Evolutionary conservation across 2,888 invertebrate genomes (phyloP).

Genomic region (Parnassius glacialis): DNA sequence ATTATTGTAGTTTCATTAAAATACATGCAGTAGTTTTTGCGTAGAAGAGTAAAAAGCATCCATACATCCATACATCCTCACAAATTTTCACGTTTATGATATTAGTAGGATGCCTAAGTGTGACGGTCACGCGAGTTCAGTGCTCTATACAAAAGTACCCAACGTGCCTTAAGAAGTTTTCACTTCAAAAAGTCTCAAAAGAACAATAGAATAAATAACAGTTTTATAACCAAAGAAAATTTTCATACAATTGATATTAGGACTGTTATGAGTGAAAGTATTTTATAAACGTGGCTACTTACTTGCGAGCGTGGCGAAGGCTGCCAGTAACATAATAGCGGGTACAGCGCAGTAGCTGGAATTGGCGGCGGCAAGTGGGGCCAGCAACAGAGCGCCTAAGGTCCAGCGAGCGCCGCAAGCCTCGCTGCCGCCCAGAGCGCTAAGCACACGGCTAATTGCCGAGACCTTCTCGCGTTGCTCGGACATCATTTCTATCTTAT

Average conservation of each 20-base stretch:
- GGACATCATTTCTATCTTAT: constrained; percentile 42
- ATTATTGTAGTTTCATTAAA: too few relatives aligned
- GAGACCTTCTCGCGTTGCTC: constrained; percentile 44
- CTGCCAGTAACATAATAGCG: constrained; percentile 76
- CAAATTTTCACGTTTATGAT: too few relatives aligned
- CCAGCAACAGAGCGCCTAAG: constrained; percentile 79
- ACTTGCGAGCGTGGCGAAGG: constrained; percentile 79
- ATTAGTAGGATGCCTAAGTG: too few relatives aligned
- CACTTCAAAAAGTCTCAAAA: background rate
- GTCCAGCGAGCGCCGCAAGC: constrained; percentile 80
- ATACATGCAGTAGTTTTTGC: too few relatives aligned
- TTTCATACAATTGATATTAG: background rate
- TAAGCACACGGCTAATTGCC: constrained; percentile 54
- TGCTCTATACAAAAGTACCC: too few relatives aligned
- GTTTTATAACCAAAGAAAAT: background rate
- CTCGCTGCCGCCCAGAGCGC: constrained; percentile 51
- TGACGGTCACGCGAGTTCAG: too few relatives aligned
- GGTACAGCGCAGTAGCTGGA: constrained; percentile 81
- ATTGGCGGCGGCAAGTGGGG: constrained; percentile 81
- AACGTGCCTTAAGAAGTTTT: background rate
- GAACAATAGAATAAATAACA: background rate
- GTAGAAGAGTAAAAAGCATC: too few relatives aligned
- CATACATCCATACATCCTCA: too few relatives aligned
- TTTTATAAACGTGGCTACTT: constrained; percentile 32
- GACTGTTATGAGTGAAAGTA: background rate